Base-by-base conservation (phyloP, 2,888 invertebrate species). In the Prosopocoilus inquinatus region DNA sequence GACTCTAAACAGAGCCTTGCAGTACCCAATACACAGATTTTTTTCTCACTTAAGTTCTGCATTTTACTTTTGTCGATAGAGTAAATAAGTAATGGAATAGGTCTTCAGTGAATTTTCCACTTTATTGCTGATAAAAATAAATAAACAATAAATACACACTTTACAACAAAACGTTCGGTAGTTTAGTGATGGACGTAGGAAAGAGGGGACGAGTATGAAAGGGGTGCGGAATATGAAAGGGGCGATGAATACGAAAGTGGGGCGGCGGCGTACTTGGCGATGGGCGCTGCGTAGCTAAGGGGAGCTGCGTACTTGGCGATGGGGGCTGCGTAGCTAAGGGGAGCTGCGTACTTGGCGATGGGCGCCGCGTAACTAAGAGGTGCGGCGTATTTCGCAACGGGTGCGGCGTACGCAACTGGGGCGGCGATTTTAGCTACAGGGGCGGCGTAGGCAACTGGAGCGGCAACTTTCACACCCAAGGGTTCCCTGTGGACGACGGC, bases 401-500 rank as follows among this genome's bases (percentile, higher is more conserved):
- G 62, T 28, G 66, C 64, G 35, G 66, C 62, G 28, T 64, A 59
- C 11, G 57, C 61, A 50, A 58, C 56, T 47, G 65, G 65, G n/a
- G 64, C 60, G 32, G 61, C 61, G 28, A 50, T 43, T 49, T 57
- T 46, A 32, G 55, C 59, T 15, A 45, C 50, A 43, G 59, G 58
- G 15, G 60, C 57, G 44, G 55, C 58, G 16, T 53, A 58, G 46
- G 50, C 41, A 8, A 39, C 54, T 9, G 16, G 78, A 62, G 65
- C 62, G 9, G 64, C 60, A 9, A 60, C 64, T 44, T 60, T 57
- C 9, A 57, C 61, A 28, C 56, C 57, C 34, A 77, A 75, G 1
- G 84, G 82, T 59, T 83, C 83, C 66, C 81, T 81, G 73, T 82
- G 83, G 0, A 85, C 85, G 39, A 84, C 80, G 5, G 84, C 84